Evolutionary conservation across 2,888 invertebrate genomes (phyloP), one percentile per base, ranked within the genome.

Genomic region (Dryadula phaetusa): DNA sequence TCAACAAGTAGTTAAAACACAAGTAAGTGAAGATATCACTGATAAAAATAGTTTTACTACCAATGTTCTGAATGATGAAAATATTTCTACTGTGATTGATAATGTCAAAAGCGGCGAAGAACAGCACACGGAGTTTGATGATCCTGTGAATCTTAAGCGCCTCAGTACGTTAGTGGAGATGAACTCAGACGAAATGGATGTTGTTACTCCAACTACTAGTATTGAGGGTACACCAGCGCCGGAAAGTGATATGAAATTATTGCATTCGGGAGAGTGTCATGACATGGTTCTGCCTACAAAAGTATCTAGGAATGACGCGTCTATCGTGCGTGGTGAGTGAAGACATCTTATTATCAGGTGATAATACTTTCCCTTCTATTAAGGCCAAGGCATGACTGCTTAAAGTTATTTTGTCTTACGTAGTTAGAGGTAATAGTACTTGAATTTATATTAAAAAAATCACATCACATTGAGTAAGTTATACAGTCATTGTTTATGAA

Each of bases 281-380:
- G 94, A 94, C 74, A 79, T 86, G 52, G 83, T 92, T 53, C 82
- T 92, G 68, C 92, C 92, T 64, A 92, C 92, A 32, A 86, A 86
- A 78, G 87, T 92, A 79, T 82, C 84, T 67, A 86, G 92, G 74
- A 82, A 77, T 81, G 88, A 91, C 76, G 83, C 90, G 70, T 79
- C 92, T 74, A 87, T 90, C 89, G 89, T 86, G 85, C 87, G 92
- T 85, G 92, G 92, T 92, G 92, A 92, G 92, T 92, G 92, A 92
- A 88, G 92, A 90, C 92, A 90, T 83, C 90, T 65, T 91, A 86
- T 92, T 91, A 83, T 87, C 92, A 92, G 92, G 92, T 92, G 92
- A 92, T 87, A 88, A 87, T 83, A 79, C 81, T 83, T 92, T 91
- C 80, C 84, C 82, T 90, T 86, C 77, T 90, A 84, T 85, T 85